A percentile compares a stretch with the other conserved stretches of the same genome.
Evolutionary conservation across 2,888 invertebrate genomes (phyloP).

Genomic region (Drosophila putrida): DNA sequence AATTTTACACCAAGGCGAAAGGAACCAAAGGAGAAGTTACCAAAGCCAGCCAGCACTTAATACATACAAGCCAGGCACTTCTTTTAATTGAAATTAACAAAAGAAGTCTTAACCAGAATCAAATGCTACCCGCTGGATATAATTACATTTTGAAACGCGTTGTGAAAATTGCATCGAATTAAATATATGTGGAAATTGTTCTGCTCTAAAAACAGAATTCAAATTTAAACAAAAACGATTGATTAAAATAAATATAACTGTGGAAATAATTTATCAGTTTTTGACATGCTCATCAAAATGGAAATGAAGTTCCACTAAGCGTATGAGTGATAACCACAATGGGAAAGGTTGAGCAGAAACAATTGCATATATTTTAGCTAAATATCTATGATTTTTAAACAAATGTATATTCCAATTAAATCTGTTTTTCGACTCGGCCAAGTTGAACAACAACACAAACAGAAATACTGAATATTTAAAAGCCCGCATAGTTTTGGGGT

Average conservation of each 20-base stretch:
- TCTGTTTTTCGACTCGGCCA: conserved; percentile 17
- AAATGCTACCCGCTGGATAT: conserved; percentile 2
- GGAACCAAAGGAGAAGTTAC: conserved; percentile 6
- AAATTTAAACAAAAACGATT: conserved; percentile 13
- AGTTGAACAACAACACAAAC: conserved; percentile 17
- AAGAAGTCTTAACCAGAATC: conserved; percentile 8
- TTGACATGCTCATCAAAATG: conserved; percentile 22
- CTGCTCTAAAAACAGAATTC: conserved; percentile 17
- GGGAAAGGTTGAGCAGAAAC: not conserved
- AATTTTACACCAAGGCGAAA: conserved; percentile 1
- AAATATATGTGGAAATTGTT: conserved; percentile 10
- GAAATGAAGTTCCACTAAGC: conserved; percentile 16
- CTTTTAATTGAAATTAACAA: conserved; percentile 44
- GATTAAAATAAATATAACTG: conserved; percentile 13
- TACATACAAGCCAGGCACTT: conserved; percentile 7
- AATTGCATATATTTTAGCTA: conserved; percentile 26
- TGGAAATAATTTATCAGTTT: conserved; percentile 18
- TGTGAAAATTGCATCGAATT: conserved; percentile 9
- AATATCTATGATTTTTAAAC: not conserved
- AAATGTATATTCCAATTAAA: conserved; percentile 10
- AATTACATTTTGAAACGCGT: conserved; percentile 1
- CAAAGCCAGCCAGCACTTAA: conserved; percentile 2
- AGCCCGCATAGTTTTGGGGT: conserved; percentile 47
- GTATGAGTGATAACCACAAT: conserved; percentile 22
- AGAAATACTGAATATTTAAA: conserved; percentile 37